Evolutionary conservation across 37 sponge, comb jelly and placozoan species (phyloP).

Genomic region (Cliona cf. orientalis): DNA sequence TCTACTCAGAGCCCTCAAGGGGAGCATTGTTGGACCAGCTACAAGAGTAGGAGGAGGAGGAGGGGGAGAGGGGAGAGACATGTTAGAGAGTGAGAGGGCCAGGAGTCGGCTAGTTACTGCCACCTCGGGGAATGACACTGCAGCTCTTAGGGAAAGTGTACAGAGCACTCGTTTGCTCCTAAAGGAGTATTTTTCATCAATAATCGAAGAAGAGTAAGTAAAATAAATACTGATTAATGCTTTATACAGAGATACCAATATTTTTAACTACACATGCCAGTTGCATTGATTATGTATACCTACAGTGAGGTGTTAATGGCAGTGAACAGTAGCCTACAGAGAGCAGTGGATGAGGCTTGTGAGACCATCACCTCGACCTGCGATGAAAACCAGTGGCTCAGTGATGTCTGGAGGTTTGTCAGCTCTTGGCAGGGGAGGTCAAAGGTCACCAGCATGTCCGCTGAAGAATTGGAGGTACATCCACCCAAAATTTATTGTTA

Average conservation of each 20-base stretch:
- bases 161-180: not conserved
- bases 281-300: not conserved
- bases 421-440: constrained; percentile 16
- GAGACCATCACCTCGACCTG: constrained; percentile 15
- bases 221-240: too few relatives aligned
- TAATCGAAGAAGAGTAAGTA: constrained; percentile 23
- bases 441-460: constrained; percentile 17
- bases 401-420: constrained; percentile 20
- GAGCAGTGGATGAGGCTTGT: not conserved
- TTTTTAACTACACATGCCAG: too few relatives aligned
- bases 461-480: constrained; percentile 53
- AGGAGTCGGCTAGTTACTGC: not conserved
- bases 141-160: not conserved
- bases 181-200: not conserved
- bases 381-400: constrained; percentile 32
- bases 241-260: not conserved
- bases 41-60: too few relatives aligned
- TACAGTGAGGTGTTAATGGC: constrained; percentile 6
- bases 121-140: not conserved
- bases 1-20: constrained; percentile 2
- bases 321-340: not conserved
- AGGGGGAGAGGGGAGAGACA: too few relatives aligned
- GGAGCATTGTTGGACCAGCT: not conserved
- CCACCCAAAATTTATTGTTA: not conserved
- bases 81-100: not conserved